These are phyloP conservation scores for Holothuria leucospilota DNA, from an alignment of 53 echinoderm and acorn worm genomes.

Conservation along the genomic window DNA sequence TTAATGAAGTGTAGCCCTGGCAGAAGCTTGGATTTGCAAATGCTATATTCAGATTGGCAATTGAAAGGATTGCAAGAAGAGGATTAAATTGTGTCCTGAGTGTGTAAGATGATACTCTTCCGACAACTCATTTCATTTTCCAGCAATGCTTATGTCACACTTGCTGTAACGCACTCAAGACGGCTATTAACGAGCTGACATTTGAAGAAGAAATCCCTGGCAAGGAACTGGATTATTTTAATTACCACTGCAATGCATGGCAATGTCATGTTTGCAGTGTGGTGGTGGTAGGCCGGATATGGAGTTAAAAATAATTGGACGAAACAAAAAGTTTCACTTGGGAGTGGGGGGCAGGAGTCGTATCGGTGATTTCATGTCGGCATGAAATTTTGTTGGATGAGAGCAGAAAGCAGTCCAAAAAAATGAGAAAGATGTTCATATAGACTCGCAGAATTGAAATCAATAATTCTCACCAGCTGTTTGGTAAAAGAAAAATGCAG, in stretches of 20 bases:
- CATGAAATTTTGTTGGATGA: too few relatives aligned
- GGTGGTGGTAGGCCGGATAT: too few relatives aligned
- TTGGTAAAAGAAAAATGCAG: too few relatives aligned
- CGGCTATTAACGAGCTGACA: conserved; percentile 36
- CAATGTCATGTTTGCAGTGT: conserved; percentile 11
- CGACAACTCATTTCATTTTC: conserved; percentile 43
- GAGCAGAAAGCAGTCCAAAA: too few relatives aligned
- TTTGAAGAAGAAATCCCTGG: conserved; percentile 5
- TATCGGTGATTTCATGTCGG: too few relatives aligned
- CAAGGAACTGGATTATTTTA: conserved; percentile 30
- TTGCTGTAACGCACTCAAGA: conserved; percentile 20
- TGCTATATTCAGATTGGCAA: conserved; percentile 42
- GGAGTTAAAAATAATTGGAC: too few relatives aligned
- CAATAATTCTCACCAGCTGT: too few relatives aligned
- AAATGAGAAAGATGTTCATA: too few relatives aligned
- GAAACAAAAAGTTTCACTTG: too few relatives aligned
- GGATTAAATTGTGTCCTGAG: conserved; percentile 49
- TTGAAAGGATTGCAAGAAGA: conserved; percentile 27
- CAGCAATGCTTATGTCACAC: conserved; percentile 21
- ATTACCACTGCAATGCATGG: conserved; percentile 25
- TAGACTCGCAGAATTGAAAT: too few relatives aligned
- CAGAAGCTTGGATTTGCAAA: conserved; percentile 20
- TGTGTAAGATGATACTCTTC: conserved; percentile 39
- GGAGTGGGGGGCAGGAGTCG: too few relatives aligned
- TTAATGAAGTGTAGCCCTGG: conserved; percentile 47